A percentile compares a stretch with the other conserved stretches of the same genome.
phyloP scores from a whole-genome alignment of 2,113 vertebrate genomes.

The Sterrhoptilus dennistouni region DNA sequence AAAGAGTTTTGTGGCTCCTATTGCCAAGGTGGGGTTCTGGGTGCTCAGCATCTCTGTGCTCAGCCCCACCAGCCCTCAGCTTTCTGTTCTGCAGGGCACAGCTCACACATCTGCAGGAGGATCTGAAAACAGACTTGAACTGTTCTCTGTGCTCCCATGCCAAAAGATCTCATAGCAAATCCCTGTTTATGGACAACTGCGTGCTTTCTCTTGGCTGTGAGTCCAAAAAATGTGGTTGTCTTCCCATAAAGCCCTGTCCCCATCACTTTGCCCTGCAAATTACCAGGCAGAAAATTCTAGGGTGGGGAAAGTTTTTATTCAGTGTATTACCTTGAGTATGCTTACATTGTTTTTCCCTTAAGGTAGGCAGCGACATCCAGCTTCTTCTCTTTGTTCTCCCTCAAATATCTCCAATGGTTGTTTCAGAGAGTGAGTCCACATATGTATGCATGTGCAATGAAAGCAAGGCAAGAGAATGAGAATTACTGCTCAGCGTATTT shows the following conservation, averaged over 20 bases:
- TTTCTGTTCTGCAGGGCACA: not conserved
- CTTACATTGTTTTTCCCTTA: not conserved
- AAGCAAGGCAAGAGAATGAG: not conserved
- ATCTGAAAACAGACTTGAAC: not conserved
- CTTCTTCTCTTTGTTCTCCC: not conserved
- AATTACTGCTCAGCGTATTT: not conserved
- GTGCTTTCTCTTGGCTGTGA: not conserved
- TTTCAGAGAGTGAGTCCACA: not conserved
- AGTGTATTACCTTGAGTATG: not conserved
- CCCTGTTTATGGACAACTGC: not conserved
- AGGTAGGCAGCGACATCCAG: not conserved
- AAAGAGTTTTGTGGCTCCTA: not conserved
- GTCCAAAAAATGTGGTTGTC: not conserved
- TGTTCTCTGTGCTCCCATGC: not conserved
- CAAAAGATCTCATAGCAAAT: not conserved
- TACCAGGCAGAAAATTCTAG: not conserved
- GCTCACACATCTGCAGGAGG: not conserved
- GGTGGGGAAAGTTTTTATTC: not conserved
- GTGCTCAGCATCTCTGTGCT: not conserved
- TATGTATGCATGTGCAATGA: accelerated
- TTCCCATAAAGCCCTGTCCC: not conserved
- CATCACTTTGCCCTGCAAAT: not conserved
- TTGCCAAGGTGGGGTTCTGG: not conserved
- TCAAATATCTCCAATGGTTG: not conserved
- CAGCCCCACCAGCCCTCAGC: not conserved